These are phyloP conservation scores for Eueremaeus valkanovi DNA, from an alignment of 2,888 invertebrate genomes.

Conservation along the genomic window DNA sequence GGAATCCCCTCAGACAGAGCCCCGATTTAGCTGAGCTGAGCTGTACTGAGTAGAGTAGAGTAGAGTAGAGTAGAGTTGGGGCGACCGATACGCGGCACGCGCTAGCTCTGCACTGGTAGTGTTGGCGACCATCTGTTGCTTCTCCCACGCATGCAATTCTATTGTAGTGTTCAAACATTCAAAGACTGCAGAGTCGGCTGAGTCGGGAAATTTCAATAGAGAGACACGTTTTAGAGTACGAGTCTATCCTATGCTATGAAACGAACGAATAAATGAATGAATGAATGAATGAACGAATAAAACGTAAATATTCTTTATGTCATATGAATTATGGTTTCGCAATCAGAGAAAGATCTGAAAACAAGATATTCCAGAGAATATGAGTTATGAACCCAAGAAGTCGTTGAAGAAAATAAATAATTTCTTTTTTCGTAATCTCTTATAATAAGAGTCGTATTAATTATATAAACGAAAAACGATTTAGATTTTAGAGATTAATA, in stretches of 20 bases:
- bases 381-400: neutral
- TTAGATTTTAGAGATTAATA: constrained; percentile 7
- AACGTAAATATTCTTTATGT: neutral
- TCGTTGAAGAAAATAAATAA: neutral
- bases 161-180: neutral
- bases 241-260: neutral
- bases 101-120: constrained; percentile 1
- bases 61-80: too few relatives aligned
- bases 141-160: constrained; percentile 30
- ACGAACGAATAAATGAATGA: neutral
- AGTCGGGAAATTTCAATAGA: constrained; percentile 23
- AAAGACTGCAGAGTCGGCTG: neutral
- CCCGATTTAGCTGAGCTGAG: too few relatives aligned
- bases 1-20: constrained; percentile 32
- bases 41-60: neutral
- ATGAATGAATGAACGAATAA: constrained; percentile 19
- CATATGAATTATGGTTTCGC: neutral
- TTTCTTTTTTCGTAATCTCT: neutral
- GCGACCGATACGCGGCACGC: constrained; percentile 36
- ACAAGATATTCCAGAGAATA: neutral
- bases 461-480: too few relatives aligned
- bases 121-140: constrained; percentile 32
- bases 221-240: neutral
- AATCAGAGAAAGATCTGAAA: neutral
- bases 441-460: too few relatives aligned